phyloP scores from a whole-genome alignment of 2,797 vertebrate species.

The Mus minutoides region DNA sequence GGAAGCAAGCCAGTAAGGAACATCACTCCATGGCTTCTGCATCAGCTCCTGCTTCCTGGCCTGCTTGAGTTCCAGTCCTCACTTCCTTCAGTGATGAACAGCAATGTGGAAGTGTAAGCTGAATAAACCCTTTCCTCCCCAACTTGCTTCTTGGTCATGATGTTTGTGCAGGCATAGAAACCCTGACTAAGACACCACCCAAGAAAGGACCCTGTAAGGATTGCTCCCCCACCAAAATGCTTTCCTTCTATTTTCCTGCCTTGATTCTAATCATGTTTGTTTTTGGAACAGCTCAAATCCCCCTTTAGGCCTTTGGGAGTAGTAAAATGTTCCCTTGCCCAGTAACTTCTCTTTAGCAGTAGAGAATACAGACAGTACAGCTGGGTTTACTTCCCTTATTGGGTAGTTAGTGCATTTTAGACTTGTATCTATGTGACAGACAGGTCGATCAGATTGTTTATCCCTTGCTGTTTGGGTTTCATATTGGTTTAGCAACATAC shows the following conservation, averaged over 20 bases:
- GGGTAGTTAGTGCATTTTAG: neutral
- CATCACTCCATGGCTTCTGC: too few species aligned
- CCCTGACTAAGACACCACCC: too few species aligned
- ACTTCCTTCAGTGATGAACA: too few species aligned
- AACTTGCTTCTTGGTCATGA: too few species aligned
- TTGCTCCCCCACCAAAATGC: neutral
- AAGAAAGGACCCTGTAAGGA: neutral
- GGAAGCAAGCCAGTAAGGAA: too few species aligned
- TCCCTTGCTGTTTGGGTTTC: neutral
- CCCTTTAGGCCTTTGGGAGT: neutral
- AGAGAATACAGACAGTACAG: neutral
- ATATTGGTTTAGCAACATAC: neutral
- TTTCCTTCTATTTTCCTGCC: neutral
- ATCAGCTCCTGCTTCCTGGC: too few species aligned
- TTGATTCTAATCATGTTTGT: neutral
- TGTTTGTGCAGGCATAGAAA: too few species aligned
- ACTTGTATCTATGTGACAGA: neutral
- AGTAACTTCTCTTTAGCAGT: neutral
- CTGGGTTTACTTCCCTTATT: neutral
- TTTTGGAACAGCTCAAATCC: slow-evolving; percentile 37
- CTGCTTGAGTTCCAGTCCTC: too few species aligned
- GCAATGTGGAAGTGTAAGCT: too few species aligned
- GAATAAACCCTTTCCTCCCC: too few species aligned
- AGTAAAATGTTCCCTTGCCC: neutral
- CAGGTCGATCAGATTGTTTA: neutral